Base-by-base conservation (phyloP, 2,888 invertebrate species). In the Andrena trimmerana region DNA sequence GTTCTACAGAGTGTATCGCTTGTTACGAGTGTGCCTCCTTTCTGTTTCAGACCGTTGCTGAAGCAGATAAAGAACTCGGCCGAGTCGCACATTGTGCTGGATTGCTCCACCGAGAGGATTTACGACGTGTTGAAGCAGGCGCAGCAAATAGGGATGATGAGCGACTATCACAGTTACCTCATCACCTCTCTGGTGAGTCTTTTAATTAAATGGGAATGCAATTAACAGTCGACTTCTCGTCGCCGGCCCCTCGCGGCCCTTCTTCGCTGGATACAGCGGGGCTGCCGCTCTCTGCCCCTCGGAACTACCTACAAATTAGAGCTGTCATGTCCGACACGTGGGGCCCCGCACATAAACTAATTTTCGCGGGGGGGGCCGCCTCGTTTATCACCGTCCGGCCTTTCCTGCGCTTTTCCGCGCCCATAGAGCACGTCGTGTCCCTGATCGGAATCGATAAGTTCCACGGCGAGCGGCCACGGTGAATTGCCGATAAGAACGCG, bases 141-240 rank as follows among this genome's bases (percentile, higher is more conserved):
- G 10, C 98, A 98, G 94, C 98, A 98, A 95, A 97, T 99, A 88
- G 99, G 99, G 85, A 98, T 99, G 98, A 98, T 99, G 97, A 98
- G 98, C 86, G 98, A 98, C 93, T 97, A 98, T 93, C 98, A 98
- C 94, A 98, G 98, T 94, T 99, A 98, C 93, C 96, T 99, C 90
- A 97, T 99, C 88, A 98, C 98, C 0, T 98, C 98, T 2, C 94
- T 99, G 95, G 98, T 98, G 96, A 95, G 94, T 86, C 67, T 59
- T 81, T 77, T 80, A 79, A 86, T 86, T 84, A 85, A 90, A 85
- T 76, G 69, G 59, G 69, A 84, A 81, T 68, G 74, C 71, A 78
- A 88, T 90, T 85, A 85, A 81, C 72, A 62, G 57, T 67, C 59
- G 59, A 57, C 68, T 72, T 62, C 54, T 29, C 33, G 13, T 52